Percentiles rank a stretch among this genome's conserved stretches.
These are phyloP conservation scores for Pomacea maculata DNA, from an alignment of 1,140 invertebrate genomes.

Conservation along the genomic window DNA sequence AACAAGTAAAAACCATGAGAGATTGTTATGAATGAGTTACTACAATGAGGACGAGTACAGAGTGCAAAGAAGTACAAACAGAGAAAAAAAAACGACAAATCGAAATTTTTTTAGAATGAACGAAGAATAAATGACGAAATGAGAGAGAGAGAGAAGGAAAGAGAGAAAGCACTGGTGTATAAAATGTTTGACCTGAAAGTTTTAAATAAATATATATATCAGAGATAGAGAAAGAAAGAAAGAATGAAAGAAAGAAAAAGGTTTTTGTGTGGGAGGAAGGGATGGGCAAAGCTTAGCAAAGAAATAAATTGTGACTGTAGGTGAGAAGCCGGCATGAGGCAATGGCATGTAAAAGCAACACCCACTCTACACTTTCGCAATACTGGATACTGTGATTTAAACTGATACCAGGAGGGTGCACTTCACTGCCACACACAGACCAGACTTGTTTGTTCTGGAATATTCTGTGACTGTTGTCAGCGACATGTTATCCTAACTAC, in stretches of 20 bases:
- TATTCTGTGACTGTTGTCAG: too few relatives aligned
- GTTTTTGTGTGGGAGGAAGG: not conserved
- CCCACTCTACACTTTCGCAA: too few relatives aligned
- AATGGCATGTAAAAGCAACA: too few relatives aligned
- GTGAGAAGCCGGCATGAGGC: not conserved
- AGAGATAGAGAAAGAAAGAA: not conserved
- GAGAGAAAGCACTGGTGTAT: not conserved
- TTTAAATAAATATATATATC: not conserved
- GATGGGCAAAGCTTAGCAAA: not conserved
- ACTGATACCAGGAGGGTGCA: too few relatives aligned
- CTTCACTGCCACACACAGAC: too few relatives aligned
- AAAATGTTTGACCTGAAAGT: too few relatives aligned
- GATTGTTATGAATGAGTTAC: too few relatives aligned
- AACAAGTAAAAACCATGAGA: not conserved
- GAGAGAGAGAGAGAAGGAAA: slow-evolving; percentile 1
- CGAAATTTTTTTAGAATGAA: not conserved
- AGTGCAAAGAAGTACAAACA: not conserved
- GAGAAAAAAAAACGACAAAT: not conserved
- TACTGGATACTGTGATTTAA: too few relatives aligned
- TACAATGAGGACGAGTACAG: not conserved
- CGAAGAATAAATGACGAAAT: not conserved
- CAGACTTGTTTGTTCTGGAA: too few relatives aligned
- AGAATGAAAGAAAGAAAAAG: not conserved
- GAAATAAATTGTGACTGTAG: not conserved
- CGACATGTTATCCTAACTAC: too few relatives aligned